Evolutionary conservation across 92 coral and sea anemone species (phyloP).

Genomic region (Phymanthus crucifer): DNA sequence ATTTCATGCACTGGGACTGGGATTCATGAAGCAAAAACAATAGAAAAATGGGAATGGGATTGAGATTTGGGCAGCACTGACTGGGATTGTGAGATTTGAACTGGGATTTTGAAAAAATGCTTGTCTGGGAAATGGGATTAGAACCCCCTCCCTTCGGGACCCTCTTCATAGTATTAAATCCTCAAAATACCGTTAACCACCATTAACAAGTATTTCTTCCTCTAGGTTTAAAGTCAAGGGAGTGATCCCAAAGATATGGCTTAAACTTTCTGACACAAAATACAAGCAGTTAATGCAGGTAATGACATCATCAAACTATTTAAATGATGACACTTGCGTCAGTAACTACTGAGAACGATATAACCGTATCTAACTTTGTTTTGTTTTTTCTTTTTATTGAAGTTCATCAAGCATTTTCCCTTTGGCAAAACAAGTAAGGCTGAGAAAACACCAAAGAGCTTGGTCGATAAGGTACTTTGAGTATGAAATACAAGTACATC

Average conservation of each 20-base stretch:
- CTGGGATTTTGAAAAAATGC: no score
- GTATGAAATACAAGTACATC: no score
- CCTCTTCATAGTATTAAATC: no score
- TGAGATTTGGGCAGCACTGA: no score
- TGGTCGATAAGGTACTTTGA: slow-evolving; percentile 21
- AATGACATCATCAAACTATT: neutral
- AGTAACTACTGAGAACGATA: neutral
- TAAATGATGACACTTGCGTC: neutral
- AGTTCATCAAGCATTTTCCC: slow-evolving; percentile 56
- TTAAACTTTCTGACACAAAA: slow-evolving; percentile 83
- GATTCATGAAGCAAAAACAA: no score
- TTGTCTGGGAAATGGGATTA: no score
- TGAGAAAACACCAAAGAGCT: neutral
- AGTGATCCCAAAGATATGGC: slow-evolving; percentile 74
- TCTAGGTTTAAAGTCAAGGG: slow-evolving; percentile 74
- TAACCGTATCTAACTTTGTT: neutral
- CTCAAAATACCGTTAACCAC: neutral
- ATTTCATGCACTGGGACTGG: no score
- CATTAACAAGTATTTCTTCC: neutral
- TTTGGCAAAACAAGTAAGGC: slow-evolving; percentile 29
- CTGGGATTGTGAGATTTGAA: no score
- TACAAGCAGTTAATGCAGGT: slow-evolving; percentile 87
- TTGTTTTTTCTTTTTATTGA: neutral
- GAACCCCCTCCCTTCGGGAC: no score
- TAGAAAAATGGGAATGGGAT: no score